Conservation (phyloP, 2,888 invertebrate genomes). For the Dascillus cervinus region DNA sequence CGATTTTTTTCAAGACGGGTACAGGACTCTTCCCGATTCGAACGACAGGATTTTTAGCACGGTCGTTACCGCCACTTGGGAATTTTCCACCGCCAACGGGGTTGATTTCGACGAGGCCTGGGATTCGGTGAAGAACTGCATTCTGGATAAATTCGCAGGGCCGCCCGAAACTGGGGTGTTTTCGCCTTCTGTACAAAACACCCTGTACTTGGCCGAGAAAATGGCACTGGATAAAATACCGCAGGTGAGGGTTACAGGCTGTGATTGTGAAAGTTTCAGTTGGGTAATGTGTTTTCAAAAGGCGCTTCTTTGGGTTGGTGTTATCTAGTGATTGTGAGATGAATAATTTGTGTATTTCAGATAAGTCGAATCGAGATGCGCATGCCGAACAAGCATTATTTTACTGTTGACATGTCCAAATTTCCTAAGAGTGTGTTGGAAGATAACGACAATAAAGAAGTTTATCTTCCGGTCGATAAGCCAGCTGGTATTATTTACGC, state of each 20-base stretch:
- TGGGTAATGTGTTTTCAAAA: too few species aligned
- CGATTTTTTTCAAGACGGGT: conserved; percentile 73
- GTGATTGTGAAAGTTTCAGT: too few species aligned
- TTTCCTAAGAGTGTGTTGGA: conserved; percentile 59
- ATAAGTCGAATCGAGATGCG: conserved; percentile 64
- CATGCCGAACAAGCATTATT: conserved; percentile 78
- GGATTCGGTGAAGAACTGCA: conserved; percentile 61
- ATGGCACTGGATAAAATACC: conserved; percentile 59
- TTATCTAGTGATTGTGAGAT: too few species aligned
- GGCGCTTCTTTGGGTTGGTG: too few species aligned
- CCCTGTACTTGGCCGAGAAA: conserved; percentile 64
- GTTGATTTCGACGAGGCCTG: conserved; percentile 65
- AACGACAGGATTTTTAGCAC: conserved; percentile 74
- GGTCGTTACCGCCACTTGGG: conserved; percentile 67
- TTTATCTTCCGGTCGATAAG: conserved; percentile 70
- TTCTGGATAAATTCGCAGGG: conserved; percentile 69
- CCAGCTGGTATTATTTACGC: conserved; percentile 72
- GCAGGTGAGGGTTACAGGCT: conserved; percentile 48
- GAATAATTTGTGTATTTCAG: too few species aligned
- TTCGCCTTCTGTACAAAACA: conserved; percentile 75
- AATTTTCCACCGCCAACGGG: conserved; percentile 55
- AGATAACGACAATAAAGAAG: conserved; percentile 58
- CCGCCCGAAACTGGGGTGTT: conserved; percentile 62
- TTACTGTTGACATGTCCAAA: conserved; percentile 65
- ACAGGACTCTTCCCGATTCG: conserved; percentile 65